Evolutionary conservation across 2,888 invertebrate species (phyloP), one percentile per base, ranked within the genome.

Genomic region (Ophioninae sp.): DNA sequence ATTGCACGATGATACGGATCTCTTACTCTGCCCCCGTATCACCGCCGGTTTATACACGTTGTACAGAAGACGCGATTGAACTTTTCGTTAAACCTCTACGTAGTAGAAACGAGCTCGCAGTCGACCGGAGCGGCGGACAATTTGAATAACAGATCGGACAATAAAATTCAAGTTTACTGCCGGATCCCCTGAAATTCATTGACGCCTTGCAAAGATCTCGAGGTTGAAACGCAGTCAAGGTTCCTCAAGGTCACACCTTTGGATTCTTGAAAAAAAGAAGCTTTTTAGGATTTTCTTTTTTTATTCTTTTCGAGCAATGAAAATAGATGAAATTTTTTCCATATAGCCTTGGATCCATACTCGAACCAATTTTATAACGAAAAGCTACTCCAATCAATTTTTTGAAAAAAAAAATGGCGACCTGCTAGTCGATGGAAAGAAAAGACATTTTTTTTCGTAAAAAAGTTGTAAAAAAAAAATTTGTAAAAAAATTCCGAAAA

Each of bases 61-160:
- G 76, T 59, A 77, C 39, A 63, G 13, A 61, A 67, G 8, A 30
- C 65, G 51, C 44, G 39, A 68, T 41, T 41, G 68, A 51, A 51
- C 2, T 51, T 51, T 51, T 51, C 51, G 51, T 51, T 51, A 71
- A 65, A 67, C 67, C 79, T 72, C 74, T 79, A 84, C 30, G 30
- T 30, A 30, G 30, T 30, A 2, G 30, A 67, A 79, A 68, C 67
- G 63, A 41, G 81, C 81, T 82, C 20, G 41, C 71, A 78, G 80
- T 67, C 69, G 63, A 79, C 67, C 68, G 69, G 44, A 64, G 76
- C 37, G 67, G 72, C 73, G 73, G 79, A 39, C 75, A 81, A 84
- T 84, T 84, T 73, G 61, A 73, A 83, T 68, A 68, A 58, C 56
- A 30, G 56, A 72, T 71, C 78, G 39, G 64, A 6, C 44, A 2